Evolutionary conservation across 2,888 invertebrate genomes (phyloP), one percentile per base, ranked within the genome.

Genomic region (Dynastes grantii): DNA sequence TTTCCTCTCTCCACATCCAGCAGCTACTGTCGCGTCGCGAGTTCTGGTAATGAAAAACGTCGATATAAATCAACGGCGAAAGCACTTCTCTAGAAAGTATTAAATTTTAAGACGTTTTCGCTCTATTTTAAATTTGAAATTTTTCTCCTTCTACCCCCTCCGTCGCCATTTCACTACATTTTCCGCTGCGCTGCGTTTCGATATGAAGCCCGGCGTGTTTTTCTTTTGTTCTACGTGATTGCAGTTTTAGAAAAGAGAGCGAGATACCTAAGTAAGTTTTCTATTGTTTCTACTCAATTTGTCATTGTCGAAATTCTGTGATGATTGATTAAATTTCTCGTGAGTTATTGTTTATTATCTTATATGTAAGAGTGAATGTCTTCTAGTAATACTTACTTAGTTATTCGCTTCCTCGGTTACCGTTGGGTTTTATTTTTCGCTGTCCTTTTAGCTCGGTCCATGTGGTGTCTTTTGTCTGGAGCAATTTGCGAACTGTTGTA

Each of bases 41-140:
- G 73, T 40, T 84, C 81, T 81, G 82, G 83, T 86, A 86, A 85
- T 85, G 85, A 85, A 86, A 86, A 85, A 86, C 84, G 84, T 85
- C 83, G 82, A 82, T 83, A 85, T 86, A 86, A 85, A 86, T 85
- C 85, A 79, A 80, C 80, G 79, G 58, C 58, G 53, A 58, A 71
- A 16, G 71, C 71, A 55, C 58, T 58, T 71, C 71, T 83, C 80
- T 81, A 82, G 81, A 83, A 83, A 80, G 84, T 83, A 84, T 84
- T 84, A 84, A 83, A 82, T 81, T 82, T 82, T 84, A 82, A 78
- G 81, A 76, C 77, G 76, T 80, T 73, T 77, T 76, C 78, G 73
- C 76, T 22, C 76, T 81, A 80, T 80, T 79, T 77, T 67, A 32
- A 78, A 79, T 79, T 79, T 75, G 73, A 58, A 22, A 73, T 73